Evolutionary conservation across 2,888 invertebrate genomes (phyloP), one percentile per base, ranked within the genome.

Genomic region (Chalcis sispes): DNA sequence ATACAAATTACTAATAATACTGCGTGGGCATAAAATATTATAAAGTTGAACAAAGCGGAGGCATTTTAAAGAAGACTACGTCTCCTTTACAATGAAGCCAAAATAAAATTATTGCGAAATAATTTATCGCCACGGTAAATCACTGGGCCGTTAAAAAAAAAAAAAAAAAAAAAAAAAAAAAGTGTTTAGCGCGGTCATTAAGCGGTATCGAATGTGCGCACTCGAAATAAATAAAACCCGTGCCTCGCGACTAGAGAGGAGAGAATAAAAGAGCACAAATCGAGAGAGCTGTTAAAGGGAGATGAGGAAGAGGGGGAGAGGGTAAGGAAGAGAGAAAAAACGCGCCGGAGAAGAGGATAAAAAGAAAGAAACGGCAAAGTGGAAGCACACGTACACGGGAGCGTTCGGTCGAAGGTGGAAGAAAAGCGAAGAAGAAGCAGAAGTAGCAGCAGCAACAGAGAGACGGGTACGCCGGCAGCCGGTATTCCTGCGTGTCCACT

Each of bases 401-500:
- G 36, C 4, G 10, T n/a, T n/a, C n/a, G 36, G 36, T 4, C 4
- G 36, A 10, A 50, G 50, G 50, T 25, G 27, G 13, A 61, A 25
- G 25, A 42, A 25, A 13, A 61, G 50, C 2, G 50, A 18, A 50
- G 23, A 4, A 23, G 50, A 2, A 32, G 29, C 36, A 50, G 52
- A 0, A 61, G 15, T 36, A 42, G 42, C 46, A 59, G 25, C 40
- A 27, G 58, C 27, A 18, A 61, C 32, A 58, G 29, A 32, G 29
- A 32, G 8, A 25, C 61, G 36, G 27, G 18, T 36, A 48, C 46
- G 32, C 3, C 50, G 18, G 40, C 56, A 50, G 58, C 25, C 40
- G 10, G 32, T 65, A 58, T 65, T 56, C 36, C 48, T 65, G 65
- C 58, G 36, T 72, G 64, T 72, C 56, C 58, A 72, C 25, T 52